These are phyloP conservation scores for Hypselothyrea guttata DNA, from an alignment of 2,888 invertebrate species.

Conservation along the genomic window DNA sequence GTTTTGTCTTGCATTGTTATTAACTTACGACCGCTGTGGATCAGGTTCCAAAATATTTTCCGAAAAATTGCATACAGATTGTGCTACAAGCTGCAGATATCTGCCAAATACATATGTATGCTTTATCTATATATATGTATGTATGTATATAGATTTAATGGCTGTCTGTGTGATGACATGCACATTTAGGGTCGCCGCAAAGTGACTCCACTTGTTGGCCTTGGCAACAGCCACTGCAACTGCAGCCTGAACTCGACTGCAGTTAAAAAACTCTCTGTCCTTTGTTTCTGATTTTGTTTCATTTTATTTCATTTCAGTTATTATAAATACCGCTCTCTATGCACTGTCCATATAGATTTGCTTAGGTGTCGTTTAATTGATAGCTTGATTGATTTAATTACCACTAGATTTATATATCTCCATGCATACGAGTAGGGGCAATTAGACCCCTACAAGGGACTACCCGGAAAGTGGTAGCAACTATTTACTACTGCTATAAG, in stretches of 20 bases:
- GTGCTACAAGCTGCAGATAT: slow-evolving; percentile 4
- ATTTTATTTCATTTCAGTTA: slow-evolving; percentile 5
- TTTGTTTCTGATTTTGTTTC: slow-evolving; percentile 46
- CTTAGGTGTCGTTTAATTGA: too few species aligned
- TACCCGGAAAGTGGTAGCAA: slow-evolving; percentile 43
- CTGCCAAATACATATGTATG: background rate
- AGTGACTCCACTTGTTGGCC: slow-evolving; percentile 60
- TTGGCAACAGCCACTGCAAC: slow-evolving; percentile 44
- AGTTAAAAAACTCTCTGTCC: slow-evolving; percentile 41
- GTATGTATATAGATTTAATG: background rate
- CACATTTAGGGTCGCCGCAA: slow-evolving; percentile 64
- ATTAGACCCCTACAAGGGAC: slow-evolving; percentile 32
- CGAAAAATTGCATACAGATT: slow-evolving; percentile 33
- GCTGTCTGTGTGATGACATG: slow-evolving; percentile 50
- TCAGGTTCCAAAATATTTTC: slow-evolving; percentile 56
- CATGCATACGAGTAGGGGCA: slow-evolving; percentile 35
- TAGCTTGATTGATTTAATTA: too few species aligned
- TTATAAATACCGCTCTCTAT: too few species aligned
- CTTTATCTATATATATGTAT: slow-evolving; percentile 1
- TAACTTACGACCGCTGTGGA: slow-evolving; percentile 37
- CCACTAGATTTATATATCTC: slow-evolving; percentile 10
- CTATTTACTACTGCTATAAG: background rate
- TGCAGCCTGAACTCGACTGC: slow-evolving; percentile 11
- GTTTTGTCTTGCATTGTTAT: slow-evolving; percentile 31
- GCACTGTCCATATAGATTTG: too few species aligned